Base-by-base conservation (phyloP, 1,140 invertebrate species). In the Zaprionus capensis region DNA sequence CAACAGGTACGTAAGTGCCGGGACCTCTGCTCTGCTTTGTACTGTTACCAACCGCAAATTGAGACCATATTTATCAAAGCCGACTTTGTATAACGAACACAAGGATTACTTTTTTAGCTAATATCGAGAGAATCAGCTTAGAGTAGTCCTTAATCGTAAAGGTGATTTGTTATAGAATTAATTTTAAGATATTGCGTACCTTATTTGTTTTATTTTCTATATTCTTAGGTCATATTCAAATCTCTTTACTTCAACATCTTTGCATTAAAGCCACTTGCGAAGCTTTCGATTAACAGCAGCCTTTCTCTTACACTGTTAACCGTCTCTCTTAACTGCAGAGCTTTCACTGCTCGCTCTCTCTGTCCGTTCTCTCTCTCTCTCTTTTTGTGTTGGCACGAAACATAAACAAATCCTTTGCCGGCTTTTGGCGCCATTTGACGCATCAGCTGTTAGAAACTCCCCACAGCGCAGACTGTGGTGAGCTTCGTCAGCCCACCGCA, bases 381-480 rank as follows among this genome's bases (percentile, higher is more conserved):
- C 55, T 22, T 20, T 53, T 3, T 15, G 38, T 6, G 14, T 9
- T 22, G 12, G 9, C n/a, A 3, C 17, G 64, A 72, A 84, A 85
- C n/a, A 67, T 84, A 84, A 84, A 84, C 82, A 84, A 78, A 69
- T 58, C 12, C 69, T 57, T 63, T 57, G 64, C 53, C 73, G 68
- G 62, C 49, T 76, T 80, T 80, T 80, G 78, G 78, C 78, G 78
- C 78, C 78, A 49, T 56, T 80, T 41, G 58, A 17, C 57, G 12
- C n/a, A 12, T 56, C 84, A 88, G 84, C 77, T 83, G 81, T 72
- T 84, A n/a, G 34, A 24, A 71, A 41, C 63, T 63, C 80, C 71
- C 36, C 51, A 57, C 53, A 59, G 17, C 56, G 46, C 15, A 38
- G 57, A 51, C 63, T 51, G 75, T 81, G 84, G 81, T 88, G 84